Evolutionary conservation across 2,888 invertebrate genomes (phyloP), one percentile per base, ranked within the genome.

Genomic region (Dioctria rufipes): DNA sequence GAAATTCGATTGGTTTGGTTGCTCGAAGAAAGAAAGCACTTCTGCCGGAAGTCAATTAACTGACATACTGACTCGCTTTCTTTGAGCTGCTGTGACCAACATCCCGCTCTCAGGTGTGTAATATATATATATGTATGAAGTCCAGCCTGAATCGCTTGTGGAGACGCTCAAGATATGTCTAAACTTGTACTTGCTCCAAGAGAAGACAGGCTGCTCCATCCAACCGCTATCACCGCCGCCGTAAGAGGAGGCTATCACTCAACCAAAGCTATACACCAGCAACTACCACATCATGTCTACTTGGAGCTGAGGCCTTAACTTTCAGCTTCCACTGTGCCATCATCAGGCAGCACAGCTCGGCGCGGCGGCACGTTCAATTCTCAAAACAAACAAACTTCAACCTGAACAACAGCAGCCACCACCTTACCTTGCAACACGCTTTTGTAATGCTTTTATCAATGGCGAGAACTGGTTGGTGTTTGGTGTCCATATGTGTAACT

Each of bases 61-160:
- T 90, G 90, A 90, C 90, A 90, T 86, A 90, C 89, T 90, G 89
- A 88, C 90, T 90, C 89, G 89, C 89, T 90, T 89, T 90, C 89
- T 86, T 89, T 89, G 83, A 82, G 73, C 71, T 80, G 77, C 69
- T 80, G 81, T 83, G 81, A 83, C 82, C 83, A 83, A 83, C 80
- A 83, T 79, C 67, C 65, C 63, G 77, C 80, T 65, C 73, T 67
- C 81, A 79, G 60, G 61, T 71, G 54, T 54, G 51, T 71, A n/a
- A n/a, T n/a, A n/a, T n/a, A 25, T 25, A 2, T 25, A 25, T 25
- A 25, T 25, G 2, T 25, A 25, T 25, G 39, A 71, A 51, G 71
- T 51, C 71, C 71, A 71, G 51, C 51, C 49, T 37, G 39, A 71
- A 54, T 54, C 11, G 71, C 54, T 71, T 37, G 51, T 54, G 58